A percentile compares a stretch with the other conserved stretches of the same genome.
These are phyloP conservation scores for Pimephales promelas DNA, from an alignment of 2,113 vertebrate genomes.

Conservation along the genomic window DNA sequence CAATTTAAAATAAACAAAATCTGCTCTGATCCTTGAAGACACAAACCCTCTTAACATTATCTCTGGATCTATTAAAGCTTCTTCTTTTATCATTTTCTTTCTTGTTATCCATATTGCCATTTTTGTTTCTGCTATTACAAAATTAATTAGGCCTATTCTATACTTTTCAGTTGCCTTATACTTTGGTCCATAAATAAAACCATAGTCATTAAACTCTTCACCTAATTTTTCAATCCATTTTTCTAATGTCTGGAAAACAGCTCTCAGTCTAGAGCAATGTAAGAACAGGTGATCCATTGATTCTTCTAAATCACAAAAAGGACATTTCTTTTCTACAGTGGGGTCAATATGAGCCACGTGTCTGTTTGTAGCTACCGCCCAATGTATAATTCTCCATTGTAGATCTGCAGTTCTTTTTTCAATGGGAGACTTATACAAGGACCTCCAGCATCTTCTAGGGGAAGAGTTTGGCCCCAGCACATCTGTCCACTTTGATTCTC, in stretches of 20 bases:
- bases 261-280: neutral
- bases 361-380: too few relatives aligned
- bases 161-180: too few relatives aligned
- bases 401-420: neutral
- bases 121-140: too few relatives aligned
- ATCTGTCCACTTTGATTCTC: neutral
- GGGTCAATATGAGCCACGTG: neutral
- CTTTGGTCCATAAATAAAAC: neutral
- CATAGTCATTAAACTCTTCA: neutral
- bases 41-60: too few relatives aligned
- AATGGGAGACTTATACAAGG: too few relatives aligned
- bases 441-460: neutral
- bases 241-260: neutral
- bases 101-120: too few relatives aligned
- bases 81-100: too few relatives aligned
- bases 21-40: too few relatives aligned
- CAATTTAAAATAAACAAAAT: too few relatives aligned
- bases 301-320: neutral
- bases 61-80: too few relatives aligned
- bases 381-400: neutral
- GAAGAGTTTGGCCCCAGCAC: neutral
- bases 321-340: slow-evolving; percentile 5
- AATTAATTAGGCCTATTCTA: too few relatives aligned
- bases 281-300: neutral
- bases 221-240: neutral